A percentile compares a stretch with the other conserved stretches of the same genome.
Conservation (phyloP, 2,113 vertebrate genomes). For the Leptobrachium leishanense region DNA sequence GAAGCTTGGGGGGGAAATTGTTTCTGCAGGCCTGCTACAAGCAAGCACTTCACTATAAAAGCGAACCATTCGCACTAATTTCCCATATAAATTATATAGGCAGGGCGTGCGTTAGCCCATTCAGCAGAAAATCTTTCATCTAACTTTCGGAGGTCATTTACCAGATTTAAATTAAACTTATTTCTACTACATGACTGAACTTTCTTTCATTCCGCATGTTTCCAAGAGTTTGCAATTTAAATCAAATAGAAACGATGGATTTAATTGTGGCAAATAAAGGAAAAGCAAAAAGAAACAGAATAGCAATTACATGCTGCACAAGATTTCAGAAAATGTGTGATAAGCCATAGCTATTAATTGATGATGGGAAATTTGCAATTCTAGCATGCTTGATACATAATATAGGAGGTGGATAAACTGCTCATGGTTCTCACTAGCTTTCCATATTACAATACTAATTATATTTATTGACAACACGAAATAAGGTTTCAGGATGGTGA, state of each 20-base stretch:
- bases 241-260: constrained; percentile 54
- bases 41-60: constrained; percentile 72
- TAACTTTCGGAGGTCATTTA: constrained; percentile 71
- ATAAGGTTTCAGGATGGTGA: no score
- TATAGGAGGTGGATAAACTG: constrained; percentile 53
- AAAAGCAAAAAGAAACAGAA: constrained; percentile 28
- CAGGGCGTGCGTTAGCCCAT: constrained; percentile 66
- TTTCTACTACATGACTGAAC: constrained; percentile 63
- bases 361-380: constrained; percentile 56
- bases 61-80: constrained; percentile 73
- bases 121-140: constrained; percentile 72
- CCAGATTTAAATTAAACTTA: constrained; percentile 71
- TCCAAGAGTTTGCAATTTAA: constrained; percentile 59
- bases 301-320: constrained; percentile 52
- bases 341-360: constrained; percentile 60
- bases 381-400: constrained; percentile 33
- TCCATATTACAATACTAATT: not conserved
- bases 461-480: no score
- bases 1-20: constrained; percentile 75
- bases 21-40: constrained; percentile 76
- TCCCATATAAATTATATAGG: constrained; percentile 75
- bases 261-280: constrained; percentile 50
- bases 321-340: constrained; percentile 48
- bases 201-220: constrained; percentile 58
- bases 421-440: constrained; percentile 19